Evolutionary conservation across 2,797 vertebrate species (phyloP).

Genomic region (Orestias chungarensis): DNA sequence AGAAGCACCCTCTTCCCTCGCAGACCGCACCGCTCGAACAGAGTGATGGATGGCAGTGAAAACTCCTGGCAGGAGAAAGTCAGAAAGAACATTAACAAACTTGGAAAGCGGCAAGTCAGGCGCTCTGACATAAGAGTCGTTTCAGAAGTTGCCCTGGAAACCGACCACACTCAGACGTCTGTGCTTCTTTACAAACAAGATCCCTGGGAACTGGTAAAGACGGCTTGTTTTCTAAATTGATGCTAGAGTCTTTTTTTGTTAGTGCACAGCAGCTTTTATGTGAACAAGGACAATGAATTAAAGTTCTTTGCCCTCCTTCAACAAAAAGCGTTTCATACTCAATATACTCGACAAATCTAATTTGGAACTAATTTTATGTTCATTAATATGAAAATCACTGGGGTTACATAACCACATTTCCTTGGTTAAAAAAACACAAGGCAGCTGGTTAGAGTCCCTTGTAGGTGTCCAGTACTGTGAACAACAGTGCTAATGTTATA

Average conservation of each 20-base stretch:
- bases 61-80: constrained; percentile 83
- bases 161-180: constrained; percentile 10
- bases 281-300: background rate
- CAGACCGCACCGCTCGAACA: constrained; percentile 86
- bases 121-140: constrained; percentile 13
- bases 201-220: constrained; percentile 7
- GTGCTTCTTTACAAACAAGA: constrained; percentile 3
- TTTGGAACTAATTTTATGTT: background rate
- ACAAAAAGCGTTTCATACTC: background rate
- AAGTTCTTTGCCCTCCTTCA: background rate
- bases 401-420: background rate
- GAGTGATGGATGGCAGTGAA: constrained; percentile 86
- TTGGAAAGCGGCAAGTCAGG: constrained; percentile 11
- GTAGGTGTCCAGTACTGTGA: background rate
- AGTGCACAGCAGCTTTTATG: background rate
- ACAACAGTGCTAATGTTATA: background rate
- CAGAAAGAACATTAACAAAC: constrained; percentile 12
- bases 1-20: constrained; percentile 89
- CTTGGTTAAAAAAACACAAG: background rate
- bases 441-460: background rate
- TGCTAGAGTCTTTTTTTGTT: constrained; percentile 1
- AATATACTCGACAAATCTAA: background rate
- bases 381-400: constrained; percentile 1
- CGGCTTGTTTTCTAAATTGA: constrained; percentile 5
- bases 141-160: constrained; percentile 51